Evolutionary conservation across 2,888 invertebrate genomes (phyloP).

Genomic region (Pterostichus niger): DNA sequence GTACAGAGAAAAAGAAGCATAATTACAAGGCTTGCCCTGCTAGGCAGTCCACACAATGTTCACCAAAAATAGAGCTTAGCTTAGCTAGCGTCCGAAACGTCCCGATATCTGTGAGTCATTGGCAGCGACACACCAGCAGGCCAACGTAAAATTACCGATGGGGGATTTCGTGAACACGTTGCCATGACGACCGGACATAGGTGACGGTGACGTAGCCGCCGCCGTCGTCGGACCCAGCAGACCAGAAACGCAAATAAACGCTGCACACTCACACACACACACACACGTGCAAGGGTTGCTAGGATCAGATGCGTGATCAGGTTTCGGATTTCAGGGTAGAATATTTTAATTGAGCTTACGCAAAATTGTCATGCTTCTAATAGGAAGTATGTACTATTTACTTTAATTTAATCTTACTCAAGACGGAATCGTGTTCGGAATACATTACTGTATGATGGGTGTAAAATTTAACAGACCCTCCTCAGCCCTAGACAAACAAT

Average conservation of each 20-base stretch:
- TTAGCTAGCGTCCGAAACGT: background rate
- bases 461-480: too few species aligned
- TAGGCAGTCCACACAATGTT: slow-evolving; percentile 15
- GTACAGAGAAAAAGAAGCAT: slow-evolving; percentile 1
- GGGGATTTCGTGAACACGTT: slow-evolving; percentile 58
- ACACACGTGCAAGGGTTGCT: background rate
- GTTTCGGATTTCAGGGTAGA: background rate
- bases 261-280: slow-evolving; percentile 16
- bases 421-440: too few species aligned
- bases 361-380: too few species aligned
- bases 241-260: slow-evolving; percentile 57
- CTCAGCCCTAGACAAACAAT: too few species aligned
- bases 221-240: slow-evolving; percentile 36
- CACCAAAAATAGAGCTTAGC: slow-evolving; percentile 38
- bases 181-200: slow-evolving; percentile 57
- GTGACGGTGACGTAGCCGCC: slow-evolving; percentile 17
- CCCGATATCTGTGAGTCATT: slow-evolving; percentile 24
- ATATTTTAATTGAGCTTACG: too few species aligned
- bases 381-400: too few species aligned
- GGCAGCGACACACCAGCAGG: slow-evolving; percentile 12
- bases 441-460: too few species aligned
- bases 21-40: background rate
- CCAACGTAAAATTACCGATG: slow-evolving; percentile 37
- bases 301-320: slow-evolving; percentile 3
- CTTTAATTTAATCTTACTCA: too few species aligned